phyloP scores from a whole-genome alignment of 1,140 invertebrate species.

The Drosophila kanapiae region DNA sequence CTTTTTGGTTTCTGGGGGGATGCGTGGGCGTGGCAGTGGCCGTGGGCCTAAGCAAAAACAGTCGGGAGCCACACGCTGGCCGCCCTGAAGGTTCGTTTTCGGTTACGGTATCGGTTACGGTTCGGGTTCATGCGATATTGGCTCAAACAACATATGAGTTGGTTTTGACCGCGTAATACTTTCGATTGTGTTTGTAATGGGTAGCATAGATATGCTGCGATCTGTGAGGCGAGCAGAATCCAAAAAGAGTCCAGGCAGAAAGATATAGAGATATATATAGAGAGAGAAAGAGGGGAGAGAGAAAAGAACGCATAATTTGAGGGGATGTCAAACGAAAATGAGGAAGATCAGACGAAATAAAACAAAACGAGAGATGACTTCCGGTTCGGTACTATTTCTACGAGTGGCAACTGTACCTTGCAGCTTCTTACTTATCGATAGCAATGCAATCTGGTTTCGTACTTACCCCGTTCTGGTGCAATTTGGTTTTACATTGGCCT shows the following conservation, averaged over 20 bases:
- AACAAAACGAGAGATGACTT: constrained; percentile 15
- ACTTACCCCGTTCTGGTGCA: constrained; percentile 59
- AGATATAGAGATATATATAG: constrained; percentile 28
- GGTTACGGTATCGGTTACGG: not conserved
- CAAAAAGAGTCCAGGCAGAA: constrained; percentile 50
- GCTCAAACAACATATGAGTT: constrained; percentile 80
- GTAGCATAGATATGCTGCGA: constrained; percentile 84
- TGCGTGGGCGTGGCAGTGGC: constrained; percentile 45
- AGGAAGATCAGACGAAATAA: constrained; percentile 4
- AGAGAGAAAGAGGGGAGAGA: constrained; percentile 53
- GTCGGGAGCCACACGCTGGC: constrained; percentile 37
- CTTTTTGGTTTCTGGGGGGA: constrained; percentile 23
- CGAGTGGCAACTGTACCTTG: constrained; percentile 43
- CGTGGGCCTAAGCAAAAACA: constrained; percentile 69
- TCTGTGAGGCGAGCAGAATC: constrained; percentile 72
- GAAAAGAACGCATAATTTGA: constrained; percentile 62
- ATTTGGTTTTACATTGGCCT: constrained; percentile 36
- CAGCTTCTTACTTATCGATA: constrained; percentile 17
- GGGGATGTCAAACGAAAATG: constrained; percentile 18
- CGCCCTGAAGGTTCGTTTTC: constrained; percentile 34
- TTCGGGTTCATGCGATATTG: constrained; percentile 51
- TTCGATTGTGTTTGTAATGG: constrained; percentile 84
- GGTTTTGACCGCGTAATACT: constrained; percentile 84
- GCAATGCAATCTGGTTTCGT: constrained; percentile 12
- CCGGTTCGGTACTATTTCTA: constrained; percentile 27